Conservation (phyloP, 2,797 vertebrate genomes). For the Antennarius maculatus region DNA sequence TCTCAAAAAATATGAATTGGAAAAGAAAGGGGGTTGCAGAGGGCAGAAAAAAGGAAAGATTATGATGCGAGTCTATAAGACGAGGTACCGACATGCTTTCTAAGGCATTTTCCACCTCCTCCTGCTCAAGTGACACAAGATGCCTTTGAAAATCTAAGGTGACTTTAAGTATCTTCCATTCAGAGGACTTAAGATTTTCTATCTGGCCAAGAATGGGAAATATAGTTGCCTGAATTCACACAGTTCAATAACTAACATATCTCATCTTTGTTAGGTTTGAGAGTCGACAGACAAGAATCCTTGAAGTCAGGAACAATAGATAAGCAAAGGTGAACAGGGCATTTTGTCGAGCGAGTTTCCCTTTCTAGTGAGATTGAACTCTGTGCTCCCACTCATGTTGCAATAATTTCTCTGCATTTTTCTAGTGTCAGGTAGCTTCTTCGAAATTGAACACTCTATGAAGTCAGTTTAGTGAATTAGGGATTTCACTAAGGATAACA, state of each 20-base stretch:
- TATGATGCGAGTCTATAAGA: constrained; percentile 44
- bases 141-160: constrained; percentile 66
- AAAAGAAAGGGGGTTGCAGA: constrained; percentile 44
- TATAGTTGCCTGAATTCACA: constrained; percentile 34
- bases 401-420: constrained; percentile 32
- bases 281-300: constrained; percentile 21
- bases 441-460: constrained; percentile 57
- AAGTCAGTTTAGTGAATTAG: constrained; percentile 60
- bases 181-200: constrained; percentile 39
- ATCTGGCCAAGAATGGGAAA: constrained; percentile 47
- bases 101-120: constrained; percentile 59
- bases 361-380: constrained; percentile 28
- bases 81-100: constrained; percentile 51
- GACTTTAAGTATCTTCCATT: constrained; percentile 54
- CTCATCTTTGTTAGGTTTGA: constrained; percentile 27
- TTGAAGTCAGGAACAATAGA: constrained; percentile 12
- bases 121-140: constrained; percentile 43
- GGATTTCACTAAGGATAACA: constrained; percentile 61
- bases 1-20: constrained; percentile 50
- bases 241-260: constrained; percentile 21
- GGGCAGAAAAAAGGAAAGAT: constrained; percentile 49
- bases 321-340: constrained; percentile 5
- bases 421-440: constrained; percentile 44
- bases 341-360: constrained; percentile 31
- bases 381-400: constrained; percentile 29